These are phyloP conservation scores for Emys orbicularis DNA, from an alignment of 2,797 vertebrate species.

Conservation along the genomic window DNA sequence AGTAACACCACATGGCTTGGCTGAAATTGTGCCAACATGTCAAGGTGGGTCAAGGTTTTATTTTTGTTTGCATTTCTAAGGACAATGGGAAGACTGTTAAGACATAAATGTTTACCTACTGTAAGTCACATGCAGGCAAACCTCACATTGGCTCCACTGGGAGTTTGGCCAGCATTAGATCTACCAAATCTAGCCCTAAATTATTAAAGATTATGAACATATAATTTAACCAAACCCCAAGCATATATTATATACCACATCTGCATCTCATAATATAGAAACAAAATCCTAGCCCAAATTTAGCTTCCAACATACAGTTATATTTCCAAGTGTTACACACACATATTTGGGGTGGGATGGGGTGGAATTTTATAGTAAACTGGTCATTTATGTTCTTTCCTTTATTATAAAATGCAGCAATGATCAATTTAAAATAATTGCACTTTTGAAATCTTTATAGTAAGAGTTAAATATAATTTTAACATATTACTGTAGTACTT, in stretches of 20 bases:
- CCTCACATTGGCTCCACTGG: background rate
- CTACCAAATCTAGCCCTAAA: background rate
- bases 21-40: background rate
- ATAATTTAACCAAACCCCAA: background rate
- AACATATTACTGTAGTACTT: background rate
- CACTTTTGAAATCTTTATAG: background rate
- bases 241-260: fast-evolving
- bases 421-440: background rate
- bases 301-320: background rate
- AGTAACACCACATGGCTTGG: background rate
- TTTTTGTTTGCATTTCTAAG: background rate
- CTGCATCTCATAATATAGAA: background rate
- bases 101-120: fast-evolving
- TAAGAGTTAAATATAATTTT: background rate
- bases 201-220: background rate
- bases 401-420: background rate
- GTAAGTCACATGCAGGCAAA: background rate
- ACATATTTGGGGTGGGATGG: background rate
- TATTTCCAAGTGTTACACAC: background rate
- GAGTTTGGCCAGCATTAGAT: background rate
- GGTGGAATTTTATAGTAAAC: background rate
- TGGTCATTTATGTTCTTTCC: background rate
- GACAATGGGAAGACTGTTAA: background rate
- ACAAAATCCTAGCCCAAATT: background rate
- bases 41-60: background rate